Percentiles rank a stretch among this genome's conserved stretches.
Conservation (phyloP, 2,888 invertebrate genomes). For the Pseudococcus viburni region DNA sequence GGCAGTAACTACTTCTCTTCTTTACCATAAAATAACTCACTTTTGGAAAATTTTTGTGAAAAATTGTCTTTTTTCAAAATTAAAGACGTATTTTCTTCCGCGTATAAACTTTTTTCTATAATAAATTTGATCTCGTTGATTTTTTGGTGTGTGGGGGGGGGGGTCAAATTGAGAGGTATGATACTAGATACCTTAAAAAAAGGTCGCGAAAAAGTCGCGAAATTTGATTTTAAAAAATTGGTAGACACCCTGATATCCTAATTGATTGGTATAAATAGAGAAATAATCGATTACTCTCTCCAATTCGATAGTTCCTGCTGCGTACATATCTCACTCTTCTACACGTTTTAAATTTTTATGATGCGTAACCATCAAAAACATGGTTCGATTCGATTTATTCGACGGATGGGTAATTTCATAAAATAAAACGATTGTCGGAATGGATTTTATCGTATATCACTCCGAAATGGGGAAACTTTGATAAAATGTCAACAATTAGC, state of each 20-base stretch:
- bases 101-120: too few species aligned
- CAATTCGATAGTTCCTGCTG: neutral
- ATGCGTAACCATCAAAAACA: conserved; percentile 4
- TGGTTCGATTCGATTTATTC: neutral
- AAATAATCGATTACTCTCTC: neutral
- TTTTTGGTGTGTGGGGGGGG: too few species aligned
- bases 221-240: too few species aligned
- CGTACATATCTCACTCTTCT: neutral
- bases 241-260: neutral
- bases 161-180: too few species aligned
- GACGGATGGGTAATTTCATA: neutral
- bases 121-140: too few species aligned
- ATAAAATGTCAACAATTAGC: conserved; percentile 41
- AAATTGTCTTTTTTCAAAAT: too few species aligned
- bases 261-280: neutral
- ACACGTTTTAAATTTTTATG: neutral
- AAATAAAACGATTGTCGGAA: neutral
- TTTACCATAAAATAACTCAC: too few species aligned
- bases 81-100: too few species aligned
- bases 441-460: neutral
- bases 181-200: too few species aligned
- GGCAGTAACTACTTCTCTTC: too few species aligned
- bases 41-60: too few species aligned
- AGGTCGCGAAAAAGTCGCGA: too few species aligned
- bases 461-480: neutral